Evolutionary conservation across 2,888 invertebrate species (phyloP).

Genomic region (Hypsopygia costalis): DNA sequence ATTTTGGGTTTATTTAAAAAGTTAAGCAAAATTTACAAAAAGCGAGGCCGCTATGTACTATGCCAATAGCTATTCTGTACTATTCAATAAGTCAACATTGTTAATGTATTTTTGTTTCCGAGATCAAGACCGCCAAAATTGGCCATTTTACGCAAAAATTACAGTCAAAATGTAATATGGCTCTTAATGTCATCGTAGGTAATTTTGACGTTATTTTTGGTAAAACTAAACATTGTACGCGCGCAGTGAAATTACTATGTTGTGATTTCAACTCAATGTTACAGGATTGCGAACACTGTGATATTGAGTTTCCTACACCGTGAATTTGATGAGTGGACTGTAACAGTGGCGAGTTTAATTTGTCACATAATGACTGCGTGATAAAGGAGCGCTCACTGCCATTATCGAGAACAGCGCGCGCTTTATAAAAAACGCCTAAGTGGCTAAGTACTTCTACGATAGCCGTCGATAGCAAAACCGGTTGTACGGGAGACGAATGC

Average conservation of each 20-base stretch:
- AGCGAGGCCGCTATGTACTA: too few relatives aligned
- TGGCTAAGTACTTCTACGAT: conserved; percentile 5
- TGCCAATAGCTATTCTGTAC: too few relatives aligned
- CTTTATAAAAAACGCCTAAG: neutral
- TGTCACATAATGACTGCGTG: conserved; percentile 8
- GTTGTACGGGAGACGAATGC: neutral
- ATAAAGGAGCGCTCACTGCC: conserved; percentile 13
- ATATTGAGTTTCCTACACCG: conserved; percentile 9
- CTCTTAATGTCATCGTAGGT: too few relatives aligned
- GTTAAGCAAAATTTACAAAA: too few relatives aligned
- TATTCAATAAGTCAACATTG: too few relatives aligned
- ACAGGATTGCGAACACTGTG: conserved; percentile 9
- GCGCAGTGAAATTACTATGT: conserved; percentile 5
- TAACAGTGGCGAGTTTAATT: conserved; percentile 4
- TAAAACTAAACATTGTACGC: too few relatives aligned
- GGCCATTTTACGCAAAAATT: too few relatives aligned
- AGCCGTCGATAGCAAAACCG: conserved; percentile 7
- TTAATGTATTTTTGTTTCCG: too few relatives aligned
- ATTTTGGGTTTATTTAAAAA: too few relatives aligned
- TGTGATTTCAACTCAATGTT: conserved; percentile 9
- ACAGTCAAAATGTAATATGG: too few relatives aligned
- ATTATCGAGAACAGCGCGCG: conserved; percentile 9
- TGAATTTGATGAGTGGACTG: conserved; percentile 10
- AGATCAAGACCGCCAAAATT: too few relatives aligned
- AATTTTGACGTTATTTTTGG: too few relatives aligned